A percentile compares a stretch with the other conserved stretches of the same genome.
These are phyloP conservation scores for Pangasius mekongensis DNA, from an alignment of 2,797 vertebrate genomes.

Conservation along the genomic window DNA sequence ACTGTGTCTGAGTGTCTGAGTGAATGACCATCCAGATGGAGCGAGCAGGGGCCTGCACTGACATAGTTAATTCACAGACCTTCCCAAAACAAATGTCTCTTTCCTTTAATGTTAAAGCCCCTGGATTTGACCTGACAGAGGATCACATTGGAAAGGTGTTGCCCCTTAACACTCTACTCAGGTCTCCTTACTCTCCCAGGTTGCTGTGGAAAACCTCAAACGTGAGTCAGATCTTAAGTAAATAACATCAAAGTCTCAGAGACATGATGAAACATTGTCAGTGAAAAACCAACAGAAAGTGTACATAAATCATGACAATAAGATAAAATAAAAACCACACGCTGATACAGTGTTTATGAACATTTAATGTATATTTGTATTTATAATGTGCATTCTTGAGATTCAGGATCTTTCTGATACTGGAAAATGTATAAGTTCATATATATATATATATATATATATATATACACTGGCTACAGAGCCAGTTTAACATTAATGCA, in stretches of 20 bases:
- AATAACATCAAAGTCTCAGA: constrained; percentile 39
- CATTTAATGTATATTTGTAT: not conserved
- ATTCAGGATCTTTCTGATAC: not conserved
- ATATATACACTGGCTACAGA: not conserved
- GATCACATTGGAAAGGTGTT: constrained; percentile 57
- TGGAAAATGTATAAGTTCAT: not conserved
- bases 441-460: not conserved
- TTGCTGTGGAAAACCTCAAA: constrained; percentile 39
- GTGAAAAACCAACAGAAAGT: constrained; percentile 2
- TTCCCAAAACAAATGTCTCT: constrained; percentile 59
- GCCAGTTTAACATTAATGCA: not conserved
- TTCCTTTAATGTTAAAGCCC: constrained; percentile 60
- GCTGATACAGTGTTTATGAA: not conserved
- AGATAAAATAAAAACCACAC: constrained; percentile 1
- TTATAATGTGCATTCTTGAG: not conserved
- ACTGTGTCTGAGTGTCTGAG: constrained; percentile 32
- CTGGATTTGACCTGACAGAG: constrained; percentile 60
- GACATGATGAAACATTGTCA: not conserved
- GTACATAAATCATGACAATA: not conserved
- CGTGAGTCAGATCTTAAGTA: constrained; percentile 33
- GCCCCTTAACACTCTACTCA: constrained; percentile 47
- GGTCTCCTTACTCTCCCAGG: constrained; percentile 39
- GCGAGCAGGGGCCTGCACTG: constrained; percentile 55
- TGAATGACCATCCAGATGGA: constrained; percentile 47
- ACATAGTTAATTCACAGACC: constrained; percentile 60